Base-by-base conservation (phyloP, 1,140 invertebrate species). In the Drosophila varians region DNA sequence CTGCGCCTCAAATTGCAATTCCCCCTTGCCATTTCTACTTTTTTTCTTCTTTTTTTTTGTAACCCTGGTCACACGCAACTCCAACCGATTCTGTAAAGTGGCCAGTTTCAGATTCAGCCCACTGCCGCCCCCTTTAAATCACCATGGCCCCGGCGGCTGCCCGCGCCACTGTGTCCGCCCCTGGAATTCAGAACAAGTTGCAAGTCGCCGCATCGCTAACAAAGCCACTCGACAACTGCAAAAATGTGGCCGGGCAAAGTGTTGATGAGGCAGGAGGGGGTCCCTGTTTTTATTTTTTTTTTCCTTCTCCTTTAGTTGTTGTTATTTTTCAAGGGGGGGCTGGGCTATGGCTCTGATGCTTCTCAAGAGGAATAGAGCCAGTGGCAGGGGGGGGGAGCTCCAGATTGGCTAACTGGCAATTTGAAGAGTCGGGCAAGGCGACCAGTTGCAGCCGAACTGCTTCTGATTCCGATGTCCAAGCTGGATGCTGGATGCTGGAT, bases 201-300 rank as follows among this genome's bases (percentile, higher is more conserved):
- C 52, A 79, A 74, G 60, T 69, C 69, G 75, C 70, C 55, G 72
- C 64, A 76, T 62, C 57, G 65, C 74, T 77, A 76, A 77, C 74
- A 73, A 77, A 77, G 76, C 76, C 78, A 82, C 78, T 82, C 79
- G 78, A 82, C 78, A 64, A 82, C 74, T 82, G 78, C 62, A 83
- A 83, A 83, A 82, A 77, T 82, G 78, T 82, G 77, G 62, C 56
- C 68, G 40, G 56, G 56, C 70, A 48, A 46, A 40, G 51, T 62
- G 43, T 54, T 25, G 57, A 56, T 60, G 65, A 57, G 54, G 47
- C 36, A 49, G 52, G 38, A 34, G 60, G 26, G 40, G 71, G 14
- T 48, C 34, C 70, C 46, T 31, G 28, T 31, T 38, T 14, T 38
- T 31, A 31, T 31, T 31, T 31, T 16, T 38, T 38, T 38, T 38